These are phyloP conservation scores for Temnothorax rugatulus DNA, from an alignment of 2,888 invertebrate species.

Conservation along the genomic window DNA sequence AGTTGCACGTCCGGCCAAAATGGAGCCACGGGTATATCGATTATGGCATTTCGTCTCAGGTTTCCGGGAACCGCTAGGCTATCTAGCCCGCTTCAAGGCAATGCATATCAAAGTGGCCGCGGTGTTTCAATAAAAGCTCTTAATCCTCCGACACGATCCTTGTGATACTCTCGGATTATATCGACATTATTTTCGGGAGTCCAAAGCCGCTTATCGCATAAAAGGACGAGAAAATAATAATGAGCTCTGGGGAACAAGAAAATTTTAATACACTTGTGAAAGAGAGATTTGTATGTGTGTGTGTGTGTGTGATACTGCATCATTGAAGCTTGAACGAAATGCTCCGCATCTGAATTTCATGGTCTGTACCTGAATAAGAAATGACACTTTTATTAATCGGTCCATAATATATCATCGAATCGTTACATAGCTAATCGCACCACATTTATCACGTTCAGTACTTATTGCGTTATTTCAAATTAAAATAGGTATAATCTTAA, in stretches of 20 bases:
- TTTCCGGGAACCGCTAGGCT: constrained; percentile 32
- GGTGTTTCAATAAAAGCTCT: constrained; percentile 49
- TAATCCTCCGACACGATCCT: constrained; percentile 13
- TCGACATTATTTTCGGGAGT: constrained; percentile 9
- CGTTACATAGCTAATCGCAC: no score
- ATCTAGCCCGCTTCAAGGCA: constrained; percentile 20
- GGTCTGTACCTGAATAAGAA: neutral
- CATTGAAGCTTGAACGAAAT: neutral
- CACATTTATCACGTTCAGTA: neutral
- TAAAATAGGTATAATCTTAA: neutral
- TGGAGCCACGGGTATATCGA: constrained; percentile 49
- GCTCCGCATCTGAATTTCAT: neutral
- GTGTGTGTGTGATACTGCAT: neutral
- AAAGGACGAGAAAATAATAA: neutral
- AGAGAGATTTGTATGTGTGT: no score
- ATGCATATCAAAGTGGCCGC: constrained; percentile 47
- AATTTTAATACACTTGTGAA: neutral
- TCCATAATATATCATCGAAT: neutral
- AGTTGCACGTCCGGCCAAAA: constrained; percentile 55
- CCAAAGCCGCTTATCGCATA: constrained; percentile 17
- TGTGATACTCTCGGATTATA: neutral
- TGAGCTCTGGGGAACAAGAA: neutral
- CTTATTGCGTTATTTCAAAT: neutral
- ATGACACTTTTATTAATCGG: neutral
- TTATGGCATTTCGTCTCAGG: constrained; percentile 54